Evolutionary conservation across 2,888 invertebrate species (phyloP).

Genomic region (Leucophenga montana): DNA sequence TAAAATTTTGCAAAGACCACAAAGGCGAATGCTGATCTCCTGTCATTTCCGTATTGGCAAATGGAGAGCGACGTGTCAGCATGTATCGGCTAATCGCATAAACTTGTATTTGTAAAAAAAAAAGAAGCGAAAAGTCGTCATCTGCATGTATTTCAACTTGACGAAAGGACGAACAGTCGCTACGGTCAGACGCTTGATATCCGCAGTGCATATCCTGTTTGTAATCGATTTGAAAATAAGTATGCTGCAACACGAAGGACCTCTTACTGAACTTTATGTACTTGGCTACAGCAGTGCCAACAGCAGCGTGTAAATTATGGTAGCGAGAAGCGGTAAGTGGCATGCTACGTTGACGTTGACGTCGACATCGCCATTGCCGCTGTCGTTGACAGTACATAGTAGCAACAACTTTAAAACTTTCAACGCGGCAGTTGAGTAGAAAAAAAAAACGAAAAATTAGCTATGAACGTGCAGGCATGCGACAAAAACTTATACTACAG

Average conservation of each 20-base stretch:
- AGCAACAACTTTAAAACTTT: slow-evolving; percentile 32
- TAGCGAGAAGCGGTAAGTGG: not conserved
- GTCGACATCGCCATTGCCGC: slow-evolving; percentile 38
- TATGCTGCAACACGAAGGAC: slow-evolving; percentile 44
- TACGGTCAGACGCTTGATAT: slow-evolving; percentile 38
- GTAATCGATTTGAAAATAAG: slow-evolving; percentile 63
- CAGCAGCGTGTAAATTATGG: not conserved
- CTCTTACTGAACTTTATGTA: slow-evolving; percentile 14
- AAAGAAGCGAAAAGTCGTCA: no score
- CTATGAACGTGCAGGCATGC: slow-evolving; percentile 64
- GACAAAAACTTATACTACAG: slow-evolving; percentile 27
- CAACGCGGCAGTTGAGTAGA: slow-evolving; percentile 28
- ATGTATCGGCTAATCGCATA: no score
- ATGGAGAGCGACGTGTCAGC: no score
- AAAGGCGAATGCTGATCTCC: no score
- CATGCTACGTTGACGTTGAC: slow-evolving; percentile 21
- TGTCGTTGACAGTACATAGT: slow-evolving; percentile 9
- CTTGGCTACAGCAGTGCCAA: not conserved
- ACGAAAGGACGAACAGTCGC: no score
- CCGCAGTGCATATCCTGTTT: slow-evolving; percentile 65
- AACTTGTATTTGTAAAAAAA: no score
- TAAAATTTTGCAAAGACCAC: no score
- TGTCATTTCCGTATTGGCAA: no score
- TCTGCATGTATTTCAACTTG: no score
- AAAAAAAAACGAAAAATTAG: slow-evolving; percentile 52